Evolutionary conservation across 1,140 invertebrate genomes (phyloP).

Genomic region (Atta texana): DNA sequence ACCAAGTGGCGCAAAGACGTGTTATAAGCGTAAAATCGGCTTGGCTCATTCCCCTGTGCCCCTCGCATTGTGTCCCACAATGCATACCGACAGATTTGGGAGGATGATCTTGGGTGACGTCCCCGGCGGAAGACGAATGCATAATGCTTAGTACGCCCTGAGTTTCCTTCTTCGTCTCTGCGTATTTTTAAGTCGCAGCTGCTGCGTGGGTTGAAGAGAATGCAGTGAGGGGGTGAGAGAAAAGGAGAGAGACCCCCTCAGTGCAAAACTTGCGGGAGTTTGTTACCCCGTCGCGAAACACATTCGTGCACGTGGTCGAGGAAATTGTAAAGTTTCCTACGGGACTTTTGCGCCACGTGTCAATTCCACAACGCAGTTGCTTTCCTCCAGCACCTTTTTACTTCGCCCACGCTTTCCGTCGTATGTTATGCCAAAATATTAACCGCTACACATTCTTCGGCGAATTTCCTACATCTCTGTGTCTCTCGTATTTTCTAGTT

Average conservation of each 20-base stretch:
- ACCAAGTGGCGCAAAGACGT: slow-evolving; percentile 14
- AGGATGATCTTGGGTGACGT: neutral
- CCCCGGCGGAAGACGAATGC: slow-evolving; percentile 44
- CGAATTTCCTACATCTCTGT: neutral
- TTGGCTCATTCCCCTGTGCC: neutral
- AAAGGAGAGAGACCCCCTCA: neutral
- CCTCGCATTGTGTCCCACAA: neutral
- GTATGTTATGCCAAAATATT: slow-evolving; percentile 2
- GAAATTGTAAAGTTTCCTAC: slow-evolving; percentile 62
- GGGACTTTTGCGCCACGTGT: slow-evolving; percentile 48
- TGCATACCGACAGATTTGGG: slow-evolving; percentile 27
- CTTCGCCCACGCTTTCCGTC: neutral
- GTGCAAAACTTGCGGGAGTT: slow-evolving; percentile 62
- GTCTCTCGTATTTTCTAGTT: neutral
- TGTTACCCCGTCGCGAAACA: slow-evolving; percentile 43
- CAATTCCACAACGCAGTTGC: slow-evolving; percentile 36
- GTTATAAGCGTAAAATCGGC: slow-evolving; percentile 50
- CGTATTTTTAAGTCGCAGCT: slow-evolving; percentile 62
- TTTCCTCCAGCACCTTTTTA: neutral
- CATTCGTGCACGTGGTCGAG: slow-evolving; percentile 32
- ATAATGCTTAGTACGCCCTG: slow-evolving; percentile 35
- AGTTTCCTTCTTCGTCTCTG: slow-evolving; percentile 40
- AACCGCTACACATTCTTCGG: slow-evolving; percentile 2
- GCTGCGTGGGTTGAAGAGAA: neutral
- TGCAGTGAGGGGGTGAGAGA: too few species aligned